Base-by-base conservation (phyloP, 2,888 invertebrate genomes). In the Phalera bucephala region DNA sequence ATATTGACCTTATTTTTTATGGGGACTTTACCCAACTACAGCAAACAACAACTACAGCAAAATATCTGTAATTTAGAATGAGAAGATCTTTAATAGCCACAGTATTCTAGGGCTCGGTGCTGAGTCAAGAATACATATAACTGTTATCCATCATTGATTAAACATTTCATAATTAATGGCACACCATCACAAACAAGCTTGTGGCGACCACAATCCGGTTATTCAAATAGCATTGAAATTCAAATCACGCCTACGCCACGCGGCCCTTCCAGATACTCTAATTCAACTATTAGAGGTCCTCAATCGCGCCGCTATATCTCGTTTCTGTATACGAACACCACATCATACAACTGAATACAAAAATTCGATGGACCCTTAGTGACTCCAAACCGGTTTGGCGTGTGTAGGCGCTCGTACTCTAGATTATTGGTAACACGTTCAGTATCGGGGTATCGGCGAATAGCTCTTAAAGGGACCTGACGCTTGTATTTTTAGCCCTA, bases 291-390 rank as follows among this genome's bases (percentile, higher is more conserved):
- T 42, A 49, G 44, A 55, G 61, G 41, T 56, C 47, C 45, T 62
- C 64, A 67, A 66, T 66, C 67, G 58, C 42, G 47, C 57, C 60
- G 64, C 64, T 40, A 58, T 78, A 80, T 82, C 80, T 75, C 67
- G 66, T 72, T 77, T 81, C 75, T 79, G 75, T 71, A 80, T 74
- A 64, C 43, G 69, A 75, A 53, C 61, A 50, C 36, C 62, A 72
- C 64, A 67, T 74, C 68, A 66, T 66, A 60, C 25, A 36, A 15
- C 46, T 38, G 45, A 46, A 58, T 64, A 72, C 67, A 77, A 80
- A 79, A 80, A 76, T 72, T 72, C 64, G 71, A 66, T 63, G 58
- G 59, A 65, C 48, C 64, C 64, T 59, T 60, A 60, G 55, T 52
- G 52, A 45, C 54, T 39, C 52, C 38, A 44, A 57, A 65, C 72